Base-by-base conservation (phyloP, 2,797 vertebrate genomes). In the Aphelocoma californica region DNA sequence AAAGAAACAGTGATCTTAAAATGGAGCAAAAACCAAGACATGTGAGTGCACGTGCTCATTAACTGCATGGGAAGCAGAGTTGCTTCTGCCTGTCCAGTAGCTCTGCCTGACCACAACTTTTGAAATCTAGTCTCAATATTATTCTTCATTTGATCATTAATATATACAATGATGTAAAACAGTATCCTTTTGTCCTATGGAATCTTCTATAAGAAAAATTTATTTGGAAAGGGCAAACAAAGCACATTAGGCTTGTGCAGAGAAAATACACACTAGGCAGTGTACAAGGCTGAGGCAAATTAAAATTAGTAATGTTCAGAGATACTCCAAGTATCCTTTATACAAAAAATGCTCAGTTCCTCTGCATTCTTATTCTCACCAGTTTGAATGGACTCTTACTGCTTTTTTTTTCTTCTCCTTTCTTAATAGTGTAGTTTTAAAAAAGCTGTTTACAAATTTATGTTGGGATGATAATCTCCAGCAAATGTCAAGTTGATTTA, bases 1-100 rank as follows among this genome's bases (percentile, higher is more conserved):
- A 78, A 71, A 20, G 75, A n/a, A 40, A 50, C 31, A 62, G 14
- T 51, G 28, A 58, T 88, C 88, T 96, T 81, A 91, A 97, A 96
- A 93, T 25, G 32, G n/a, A 80, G 40, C n/a, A 67, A 93, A 64
- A 84, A 72, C 89, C 26, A 64, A 80, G 50, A 58, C 66, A 48
- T 38, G 51, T 31, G 58, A 80, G 42, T 6, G 1, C 23, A 51
- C 2, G 5, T 85, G 45, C 74, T 62, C 70, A 74, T 85, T 86
- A 92, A 93, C 18, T 21, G 11, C 34, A 36, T 40, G 44, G 81
- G 40, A 91, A 87, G 21, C 13, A 89, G 45, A 74, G 36, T 34
- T 88, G 45, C 11, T 89, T 86, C 74, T 88, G 28, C 32, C 34
- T n/a, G 34, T 47, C 56, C 26, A 69, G 34, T 26, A 48, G 56